Evolutionary conservation across 2,888 invertebrate genomes (phyloP), one percentile per base, ranked within the genome.

Genomic region (Melinopterus prodromus): DNA sequence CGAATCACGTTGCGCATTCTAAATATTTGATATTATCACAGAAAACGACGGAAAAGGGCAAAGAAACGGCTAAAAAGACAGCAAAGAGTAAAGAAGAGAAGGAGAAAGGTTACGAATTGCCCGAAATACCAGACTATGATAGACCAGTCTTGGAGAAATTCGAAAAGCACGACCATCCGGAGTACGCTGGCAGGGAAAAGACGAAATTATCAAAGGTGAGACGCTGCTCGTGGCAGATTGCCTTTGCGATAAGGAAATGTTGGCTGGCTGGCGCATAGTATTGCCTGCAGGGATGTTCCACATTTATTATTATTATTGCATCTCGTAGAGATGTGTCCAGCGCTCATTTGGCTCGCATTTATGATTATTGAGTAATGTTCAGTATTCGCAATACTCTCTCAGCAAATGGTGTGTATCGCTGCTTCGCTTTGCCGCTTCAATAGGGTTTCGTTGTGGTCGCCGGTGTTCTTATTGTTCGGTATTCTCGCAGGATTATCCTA

Each of bases 111-210:
- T 91, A 87, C 79, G 89, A 88, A 37, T 87, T 89, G 86, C 88
- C 88, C 82, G 89, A 87, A 82, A 89, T 93, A 78, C 92, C 94
- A 9, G 95, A 96, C 87, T 96, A 96, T 86, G 95, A 95, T 53
- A 92, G 95, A 83, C 93, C 95, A 2, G 93, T 92, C 2, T 90
- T 95, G 80, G 95, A 95, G 86, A 92, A 92, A 88, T 94, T 92
- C 85, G 93, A 94, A 87, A 91, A 92, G 77, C 84, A 84, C 78
- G 86, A 87, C 69, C 85, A 86, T 79, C 88, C 86, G 36, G 86
- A 91, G 90, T 87, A 91, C 90, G 86, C 91, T 90, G 86, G 91
- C 87, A 85, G 90, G 84, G 87, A 90, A 80, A 90, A 89, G 87
- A 89, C 88, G 6, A 89, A 89, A 86, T 84, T 89, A 71, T 81